phyloP scores from a whole-genome alignment of 2,888 invertebrate species.

The Oligia latruncula region DNA sequence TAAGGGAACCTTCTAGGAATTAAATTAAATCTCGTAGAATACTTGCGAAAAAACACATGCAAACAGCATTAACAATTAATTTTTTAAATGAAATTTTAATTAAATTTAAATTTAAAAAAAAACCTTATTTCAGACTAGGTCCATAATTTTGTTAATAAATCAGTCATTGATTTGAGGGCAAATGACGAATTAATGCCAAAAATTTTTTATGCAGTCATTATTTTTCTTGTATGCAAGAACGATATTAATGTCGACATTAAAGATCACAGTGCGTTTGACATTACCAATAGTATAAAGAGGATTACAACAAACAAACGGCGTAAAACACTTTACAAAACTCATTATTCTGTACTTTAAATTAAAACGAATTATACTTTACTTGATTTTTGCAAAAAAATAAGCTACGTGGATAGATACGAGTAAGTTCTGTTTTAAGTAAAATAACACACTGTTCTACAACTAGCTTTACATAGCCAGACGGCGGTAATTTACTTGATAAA shows the following conservation, averaged over 20 bases:
- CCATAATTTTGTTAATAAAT: background rate
- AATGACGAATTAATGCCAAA: slow-evolving; percentile 20
- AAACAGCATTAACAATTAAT: too few species aligned
- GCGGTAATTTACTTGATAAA: background rate
- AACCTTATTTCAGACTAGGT: too few species aligned
- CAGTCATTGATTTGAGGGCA: slow-evolving; percentile 27
- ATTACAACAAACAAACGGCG: slow-evolving; percentile 37
- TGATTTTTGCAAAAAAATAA: background rate
- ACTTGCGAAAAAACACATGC: too few species aligned
- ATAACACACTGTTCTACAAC: background rate
- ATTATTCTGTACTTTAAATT: slow-evolving; percentile 21
- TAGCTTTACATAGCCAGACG: background rate
- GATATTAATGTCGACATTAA: slow-evolving; percentile 46
- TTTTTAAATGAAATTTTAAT: too few species aligned
- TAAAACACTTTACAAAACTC: slow-evolving; percentile 43
- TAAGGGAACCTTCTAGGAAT: too few species aligned
- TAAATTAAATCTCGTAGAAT: too few species aligned
- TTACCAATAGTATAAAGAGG: slow-evolving; percentile 54
- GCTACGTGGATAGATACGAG: background rate
- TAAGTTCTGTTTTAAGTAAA: background rate
- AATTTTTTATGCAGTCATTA: slow-evolving; percentile 25
- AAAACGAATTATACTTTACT: slow-evolving; percentile 8
- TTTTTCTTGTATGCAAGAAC: slow-evolving; percentile 35
- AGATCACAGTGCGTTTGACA: slow-evolving; percentile 41
- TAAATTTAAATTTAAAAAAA: too few species aligned